These are phyloP conservation scores for Lota lota DNA, from an alignment of 2,113 vertebrate species.

Conservation along the genomic window DNA sequence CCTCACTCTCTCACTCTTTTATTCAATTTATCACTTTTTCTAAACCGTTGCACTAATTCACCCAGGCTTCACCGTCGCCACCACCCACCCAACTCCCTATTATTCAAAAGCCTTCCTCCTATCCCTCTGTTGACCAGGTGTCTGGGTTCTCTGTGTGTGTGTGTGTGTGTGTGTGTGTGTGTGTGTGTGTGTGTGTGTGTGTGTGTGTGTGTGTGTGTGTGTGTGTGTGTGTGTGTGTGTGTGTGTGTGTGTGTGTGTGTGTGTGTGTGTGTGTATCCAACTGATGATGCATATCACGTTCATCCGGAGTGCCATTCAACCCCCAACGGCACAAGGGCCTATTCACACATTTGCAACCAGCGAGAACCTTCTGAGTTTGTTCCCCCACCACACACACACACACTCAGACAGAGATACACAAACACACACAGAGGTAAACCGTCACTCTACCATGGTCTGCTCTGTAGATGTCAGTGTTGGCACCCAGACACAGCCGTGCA, in stretches of 20 bases:
- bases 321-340: conserved; percentile 57
- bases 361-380: conserved; percentile 23
- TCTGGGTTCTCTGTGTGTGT: neutral
- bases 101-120: conserved; percentile 4
- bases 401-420: conserved; percentile 21
- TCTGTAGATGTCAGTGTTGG: conserved; percentile 36
- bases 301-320: conserved; percentile 71
- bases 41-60: no score
- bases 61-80: no score
- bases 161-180: conserved; percentile 4
- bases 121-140: conserved; percentile 40
- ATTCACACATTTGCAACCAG: conserved; percentile 59
- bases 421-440: conserved; percentile 45
- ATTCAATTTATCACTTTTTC: no score
- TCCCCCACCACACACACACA: conserved; percentile 41
- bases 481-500: conserved; percentile 17
- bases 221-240: conserved; percentile 12
- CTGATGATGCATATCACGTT: conserved; percentile 65
- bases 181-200: conserved; percentile 32
- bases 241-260: conserved; percentile 29
- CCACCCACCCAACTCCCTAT: neutral
- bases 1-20: no score
- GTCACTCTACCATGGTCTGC: conserved; percentile 45
- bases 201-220: conserved; percentile 22
- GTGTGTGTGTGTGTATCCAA: conserved; percentile 43